Percentiles rank a stretch among this genome's conserved stretches.
phyloP scores from a whole-genome alignment of 2,113 vertebrate genomes.

The Cromileptes altivelis region DNA sequence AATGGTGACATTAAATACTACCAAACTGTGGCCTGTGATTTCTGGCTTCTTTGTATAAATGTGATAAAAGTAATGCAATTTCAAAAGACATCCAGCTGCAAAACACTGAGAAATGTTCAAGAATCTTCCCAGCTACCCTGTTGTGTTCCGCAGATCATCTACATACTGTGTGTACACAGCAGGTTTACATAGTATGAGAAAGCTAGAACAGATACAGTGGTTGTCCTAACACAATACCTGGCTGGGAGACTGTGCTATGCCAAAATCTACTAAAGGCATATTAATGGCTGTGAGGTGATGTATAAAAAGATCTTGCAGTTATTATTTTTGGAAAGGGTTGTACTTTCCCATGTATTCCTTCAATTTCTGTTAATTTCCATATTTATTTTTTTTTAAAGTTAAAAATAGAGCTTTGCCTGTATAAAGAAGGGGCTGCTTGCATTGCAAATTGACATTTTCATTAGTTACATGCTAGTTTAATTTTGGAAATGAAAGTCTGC shows the following conservation, averaged over 20 bases:
- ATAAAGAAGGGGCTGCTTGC: background rate
- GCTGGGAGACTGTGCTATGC: background rate
- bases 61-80: slow-evolving; percentile 40
- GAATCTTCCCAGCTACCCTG: slow-evolving; percentile 22
- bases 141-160: background rate
- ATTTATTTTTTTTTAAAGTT: background rate
- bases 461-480: background rate
- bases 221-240: background rate
- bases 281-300: background rate
- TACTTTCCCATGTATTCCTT: background rate
- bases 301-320: background rate
- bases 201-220: slow-evolving; percentile 24
- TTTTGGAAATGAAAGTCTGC: background rate
- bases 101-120: slow-evolving; percentile 21
- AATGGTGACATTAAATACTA: slow-evolving; percentile 46
- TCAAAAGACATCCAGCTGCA: slow-evolving; percentile 14
- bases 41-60: slow-evolving; percentile 31
- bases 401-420: slow-evolving; percentile 3
- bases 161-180: slow-evolving; percentile 1
- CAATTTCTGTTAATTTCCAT: background rate
- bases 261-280: background rate
- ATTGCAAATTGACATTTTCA: background rate
- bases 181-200: slow-evolving; percentile 2
- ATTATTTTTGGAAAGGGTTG: background rate
- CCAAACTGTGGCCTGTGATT: slow-evolving; percentile 34